Percentiles rank a stretch among this genome's conserved stretches.
Conservation (phyloP, 2,888 invertebrate genomes). For the Xylota segnis region DNA sequence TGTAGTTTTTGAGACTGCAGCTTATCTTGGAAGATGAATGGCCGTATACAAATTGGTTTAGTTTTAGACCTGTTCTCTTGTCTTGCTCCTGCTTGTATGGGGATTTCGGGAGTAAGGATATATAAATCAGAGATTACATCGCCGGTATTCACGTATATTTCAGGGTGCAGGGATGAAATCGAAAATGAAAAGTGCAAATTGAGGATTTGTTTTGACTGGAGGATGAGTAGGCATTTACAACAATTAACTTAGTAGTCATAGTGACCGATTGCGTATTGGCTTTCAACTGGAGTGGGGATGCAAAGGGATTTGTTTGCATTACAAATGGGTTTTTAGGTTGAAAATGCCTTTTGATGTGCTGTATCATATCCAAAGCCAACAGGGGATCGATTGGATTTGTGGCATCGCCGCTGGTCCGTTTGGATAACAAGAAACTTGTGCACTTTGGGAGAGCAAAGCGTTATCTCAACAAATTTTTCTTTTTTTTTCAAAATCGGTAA, state of each 20-base stretch:
- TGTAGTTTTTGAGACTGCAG: conserved; percentile 60
- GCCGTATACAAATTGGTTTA: conserved; percentile 60
- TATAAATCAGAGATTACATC: conserved; percentile 60
- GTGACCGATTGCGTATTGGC: neutral
- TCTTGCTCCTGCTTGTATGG: neutral
- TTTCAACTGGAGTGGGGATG: neutral
- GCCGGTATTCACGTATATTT: conserved; percentile 20
- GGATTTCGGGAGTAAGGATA: neutral
- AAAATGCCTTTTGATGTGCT: too few species aligned
- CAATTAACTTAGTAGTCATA: conserved; percentile 9
- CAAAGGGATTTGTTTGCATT: too few species aligned
- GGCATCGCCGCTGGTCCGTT: too few species aligned
- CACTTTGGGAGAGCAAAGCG: too few species aligned
- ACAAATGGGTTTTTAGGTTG: too few species aligned
- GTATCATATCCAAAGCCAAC: too few species aligned
- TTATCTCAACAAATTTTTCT: too few species aligned
- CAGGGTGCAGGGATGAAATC: conserved; percentile 11
- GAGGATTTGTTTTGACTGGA: conserved; percentile 42
- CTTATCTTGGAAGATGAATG: conserved; percentile 62
- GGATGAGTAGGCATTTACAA: neutral
- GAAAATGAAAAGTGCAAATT: conserved; percentile 59
- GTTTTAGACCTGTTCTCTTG: conserved; percentile 37
- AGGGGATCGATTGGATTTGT: too few species aligned
- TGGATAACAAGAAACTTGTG: too few species aligned
- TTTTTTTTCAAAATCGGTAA: too few species aligned